phyloP scores from a whole-genome alignment of 2,888 invertebrate species.

The Allolobophora icterica region DNA sequence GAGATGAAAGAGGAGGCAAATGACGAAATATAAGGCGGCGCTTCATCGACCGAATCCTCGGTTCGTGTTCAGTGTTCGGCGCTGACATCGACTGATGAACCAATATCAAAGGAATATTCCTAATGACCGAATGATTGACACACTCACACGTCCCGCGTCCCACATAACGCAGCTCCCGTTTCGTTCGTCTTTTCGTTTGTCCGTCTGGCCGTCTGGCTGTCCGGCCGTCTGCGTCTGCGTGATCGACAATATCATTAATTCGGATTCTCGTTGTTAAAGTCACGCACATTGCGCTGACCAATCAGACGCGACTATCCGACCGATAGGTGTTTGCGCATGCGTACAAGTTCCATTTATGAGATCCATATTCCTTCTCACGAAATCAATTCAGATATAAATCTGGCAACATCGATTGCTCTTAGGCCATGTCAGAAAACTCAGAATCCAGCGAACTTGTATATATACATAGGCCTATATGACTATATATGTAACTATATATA shows the following conservation, averaged over 20 bases:
- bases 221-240: not conserved
- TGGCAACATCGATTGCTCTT: not conserved
- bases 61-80: not conserved
- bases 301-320: conserved; percentile 1
- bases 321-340: conserved; percentile 11
- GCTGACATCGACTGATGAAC: not conserved
- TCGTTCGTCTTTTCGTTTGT: not conserved
- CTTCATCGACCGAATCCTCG: not conserved
- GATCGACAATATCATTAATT: not conserved
- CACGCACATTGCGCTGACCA: conserved; percentile 11
- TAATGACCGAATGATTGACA: not conserved
- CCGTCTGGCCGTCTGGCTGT: not conserved
- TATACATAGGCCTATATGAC: too few species aligned
- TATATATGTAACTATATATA: too few species aligned
- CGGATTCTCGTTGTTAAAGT: conserved; percentile 13
- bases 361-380: not conserved
- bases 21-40: not conserved
- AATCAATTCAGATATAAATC: conserved; percentile 11
- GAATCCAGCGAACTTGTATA: too few species aligned
- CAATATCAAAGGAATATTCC: not conserved
- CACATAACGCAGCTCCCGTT: not conserved
- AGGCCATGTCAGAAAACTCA: too few species aligned
- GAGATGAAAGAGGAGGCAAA: not conserved
- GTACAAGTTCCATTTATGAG: not conserved
- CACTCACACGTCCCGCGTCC: not conserved